Evolutionary conservation across 2,797 vertebrate species (phyloP).

Genomic region (Pantherophis alleghaniensis): DNA sequence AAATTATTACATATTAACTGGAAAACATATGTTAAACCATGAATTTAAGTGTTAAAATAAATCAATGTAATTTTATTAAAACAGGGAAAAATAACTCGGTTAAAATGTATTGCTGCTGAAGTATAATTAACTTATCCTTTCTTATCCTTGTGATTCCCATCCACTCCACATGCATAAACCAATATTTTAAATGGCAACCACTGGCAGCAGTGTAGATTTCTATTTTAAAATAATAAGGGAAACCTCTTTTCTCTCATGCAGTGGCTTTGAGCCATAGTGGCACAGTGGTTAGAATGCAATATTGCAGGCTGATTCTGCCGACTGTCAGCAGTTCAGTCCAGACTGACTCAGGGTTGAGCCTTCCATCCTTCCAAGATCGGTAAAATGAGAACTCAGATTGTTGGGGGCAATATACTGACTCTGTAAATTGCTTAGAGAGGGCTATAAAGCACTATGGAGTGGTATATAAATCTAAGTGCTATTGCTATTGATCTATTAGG

Average conservation of each 20-base stretch:
- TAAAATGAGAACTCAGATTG: background rate
- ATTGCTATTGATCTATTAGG: background rate
- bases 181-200: background rate
- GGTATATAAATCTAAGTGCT: background rate
- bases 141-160: background rate
- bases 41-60: conserved; percentile 32
- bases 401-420: background rate
- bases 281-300: background rate
- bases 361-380: background rate
- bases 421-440: background rate
- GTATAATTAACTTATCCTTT: conserved; percentile 42
- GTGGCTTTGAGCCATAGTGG: background rate
- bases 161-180: background rate
- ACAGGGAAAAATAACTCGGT: conserved; percentile 31
- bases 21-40: conserved; percentile 43
- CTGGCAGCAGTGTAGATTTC: background rate
- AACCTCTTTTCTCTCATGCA: background rate
- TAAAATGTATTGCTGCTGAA: conserved; percentile 33
- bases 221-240: background rate
- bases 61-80: conserved; percentile 34
- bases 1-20: conserved; percentile 45
- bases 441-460: background rate
- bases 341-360: background rate
- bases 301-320: background rate
- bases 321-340: background rate